These are phyloP conservation scores for Tichodroma muraria DNA, from an alignment of 2,113 vertebrate genomes.

Conservation along the genomic window DNA sequence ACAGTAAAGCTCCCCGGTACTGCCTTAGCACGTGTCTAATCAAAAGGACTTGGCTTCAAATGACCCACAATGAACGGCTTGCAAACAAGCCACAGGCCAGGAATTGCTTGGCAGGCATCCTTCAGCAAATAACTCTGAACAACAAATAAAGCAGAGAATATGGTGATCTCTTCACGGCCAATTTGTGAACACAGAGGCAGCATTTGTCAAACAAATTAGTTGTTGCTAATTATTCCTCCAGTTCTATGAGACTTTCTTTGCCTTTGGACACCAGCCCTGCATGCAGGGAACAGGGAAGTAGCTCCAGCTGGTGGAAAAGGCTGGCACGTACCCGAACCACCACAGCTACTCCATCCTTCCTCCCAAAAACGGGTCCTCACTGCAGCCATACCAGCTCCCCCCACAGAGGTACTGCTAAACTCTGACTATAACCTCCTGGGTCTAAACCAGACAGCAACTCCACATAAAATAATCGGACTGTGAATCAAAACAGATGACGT, in stretches of 20 bases:
- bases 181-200: constrained; percentile 56
- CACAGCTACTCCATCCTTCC: background rate
- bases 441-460: background rate
- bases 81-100: constrained; percentile 60
- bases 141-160: constrained; percentile 54
- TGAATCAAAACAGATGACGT: constrained; percentile 34
- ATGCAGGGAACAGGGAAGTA: background rate
- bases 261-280: constrained; percentile 28
- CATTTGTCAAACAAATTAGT: constrained; percentile 57
- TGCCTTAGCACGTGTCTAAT: constrained; percentile 36
- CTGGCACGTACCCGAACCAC: background rate
- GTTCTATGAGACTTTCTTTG: constrained; percentile 21
- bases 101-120: constrained; percentile 57
- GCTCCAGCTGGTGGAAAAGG: background rate
- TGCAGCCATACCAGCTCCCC: background rate
- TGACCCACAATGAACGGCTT: constrained; percentile 33
- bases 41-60: constrained; percentile 54
- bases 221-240: constrained; percentile 49
- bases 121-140: constrained; percentile 51
- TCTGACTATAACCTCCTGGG: background rate
- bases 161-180: constrained; percentile 59
- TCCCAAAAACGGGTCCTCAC: background rate
- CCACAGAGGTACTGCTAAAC: background rate
- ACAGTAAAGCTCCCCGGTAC: background rate
- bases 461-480: background rate